Percentiles rank a stretch among this genome's conserved stretches.
Conservation (phyloP, 2,113 vertebrate species). For the Dicerorhinus sumatrensis region DNA sequence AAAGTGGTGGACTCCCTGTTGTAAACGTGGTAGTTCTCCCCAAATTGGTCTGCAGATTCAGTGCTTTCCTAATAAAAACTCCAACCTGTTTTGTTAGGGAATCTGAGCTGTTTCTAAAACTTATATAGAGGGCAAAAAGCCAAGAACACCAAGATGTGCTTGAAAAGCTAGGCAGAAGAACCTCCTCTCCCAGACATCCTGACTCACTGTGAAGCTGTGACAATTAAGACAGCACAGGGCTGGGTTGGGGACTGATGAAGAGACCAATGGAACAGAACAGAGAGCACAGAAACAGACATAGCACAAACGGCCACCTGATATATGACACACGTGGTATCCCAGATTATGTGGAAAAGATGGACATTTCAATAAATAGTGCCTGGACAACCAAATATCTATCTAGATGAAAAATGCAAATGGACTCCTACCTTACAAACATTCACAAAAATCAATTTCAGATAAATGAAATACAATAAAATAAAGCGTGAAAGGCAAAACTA, state of each 20-base stretch:
- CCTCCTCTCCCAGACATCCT: not conserved
- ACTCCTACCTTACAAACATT: not conserved
- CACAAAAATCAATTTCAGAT: not conserved
- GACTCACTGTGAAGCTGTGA: not conserved
- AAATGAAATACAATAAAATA: not conserved
- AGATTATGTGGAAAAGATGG: not conserved
- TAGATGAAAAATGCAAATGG: not conserved
- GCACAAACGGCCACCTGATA: not conserved
- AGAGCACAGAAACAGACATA: not conserved
- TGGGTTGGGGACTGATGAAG: not conserved
- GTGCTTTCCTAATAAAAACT: not conserved
- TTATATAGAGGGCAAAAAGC: not conserved
- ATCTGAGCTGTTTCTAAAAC: not conserved
- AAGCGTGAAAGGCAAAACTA: not conserved
- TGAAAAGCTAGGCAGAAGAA: not conserved
- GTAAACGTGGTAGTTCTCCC: not conserved
- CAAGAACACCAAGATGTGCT: not conserved
- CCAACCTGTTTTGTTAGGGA: not conserved
- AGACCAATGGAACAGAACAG: not conserved
- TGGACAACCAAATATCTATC: not conserved
- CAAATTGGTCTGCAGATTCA: not conserved
- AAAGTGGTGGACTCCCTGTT: too few species aligned
- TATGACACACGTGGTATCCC: not conserved
- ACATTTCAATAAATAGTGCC: rapidly evolving
- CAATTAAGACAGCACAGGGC: not conserved